A percentile compares a stretch with the other conserved stretches of the same genome.
phyloP scores from a whole-genome alignment of 2,113 vertebrate genomes.

The Chionomys nivalis region DNA sequence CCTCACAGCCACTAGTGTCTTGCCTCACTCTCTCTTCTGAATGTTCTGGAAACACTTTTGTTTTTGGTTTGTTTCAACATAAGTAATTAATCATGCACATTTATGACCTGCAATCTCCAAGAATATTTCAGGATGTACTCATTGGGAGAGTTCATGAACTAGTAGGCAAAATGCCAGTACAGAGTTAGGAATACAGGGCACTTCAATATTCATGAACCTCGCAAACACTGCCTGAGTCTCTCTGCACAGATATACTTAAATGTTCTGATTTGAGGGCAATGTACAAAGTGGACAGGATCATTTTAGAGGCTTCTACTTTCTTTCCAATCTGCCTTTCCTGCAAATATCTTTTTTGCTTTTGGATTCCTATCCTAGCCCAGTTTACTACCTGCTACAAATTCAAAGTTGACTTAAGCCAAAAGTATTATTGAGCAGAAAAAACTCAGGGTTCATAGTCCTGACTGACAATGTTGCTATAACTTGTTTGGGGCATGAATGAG shows the following conservation, averaged over 20 bases:
- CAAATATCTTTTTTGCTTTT: not conserved
- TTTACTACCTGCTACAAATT: not conserved
- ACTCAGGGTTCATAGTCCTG: not conserved
- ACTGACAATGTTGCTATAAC: slow-evolving; percentile 18
- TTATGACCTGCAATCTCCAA: slow-evolving; percentile 74
- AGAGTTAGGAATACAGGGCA: slow-evolving; percentile 50
- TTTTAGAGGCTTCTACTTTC: not conserved
- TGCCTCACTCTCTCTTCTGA: slow-evolving; percentile 65
- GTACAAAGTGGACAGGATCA: not conserved
- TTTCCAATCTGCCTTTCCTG: not conserved
- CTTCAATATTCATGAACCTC: slow-evolving; percentile 22
- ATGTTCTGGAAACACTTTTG: slow-evolving; percentile 70
- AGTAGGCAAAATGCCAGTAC: slow-evolving; percentile 63
- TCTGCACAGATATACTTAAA: not conserved
- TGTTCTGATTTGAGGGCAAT: not conserved
- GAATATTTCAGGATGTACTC: slow-evolving; percentile 70
- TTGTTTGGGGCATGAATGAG: not conserved
- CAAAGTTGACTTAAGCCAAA: not conserved
- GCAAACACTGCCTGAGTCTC: not conserved
- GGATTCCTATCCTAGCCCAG: not conserved
- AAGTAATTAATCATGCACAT: slow-evolving; percentile 74
- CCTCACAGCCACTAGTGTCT: not conserved
- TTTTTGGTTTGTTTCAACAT: slow-evolving; percentile 69
- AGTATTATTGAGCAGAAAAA: not conserved
- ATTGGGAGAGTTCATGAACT: slow-evolving; percentile 51